A percentile compares a stretch with the other conserved stretches of the same genome.
Conservation (phyloP, 2,797 vertebrate genomes). For the Pagetopsis macropterus region DNA sequence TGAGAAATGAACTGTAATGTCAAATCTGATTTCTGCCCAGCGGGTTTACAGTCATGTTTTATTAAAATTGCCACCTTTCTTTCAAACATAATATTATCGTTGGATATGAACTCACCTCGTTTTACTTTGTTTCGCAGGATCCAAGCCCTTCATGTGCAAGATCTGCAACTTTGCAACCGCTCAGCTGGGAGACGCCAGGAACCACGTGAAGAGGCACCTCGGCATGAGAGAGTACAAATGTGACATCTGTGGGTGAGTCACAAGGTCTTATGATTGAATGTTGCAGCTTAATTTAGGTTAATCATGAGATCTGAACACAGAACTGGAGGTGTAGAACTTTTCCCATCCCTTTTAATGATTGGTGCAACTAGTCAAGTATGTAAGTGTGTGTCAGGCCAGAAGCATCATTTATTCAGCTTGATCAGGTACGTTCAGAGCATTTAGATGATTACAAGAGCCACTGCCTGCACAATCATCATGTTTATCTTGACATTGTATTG, state of each 20-base stretch:
- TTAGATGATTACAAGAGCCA: not conserved
- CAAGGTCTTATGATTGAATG: not conserved
- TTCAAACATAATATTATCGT: constrained; percentile 34
- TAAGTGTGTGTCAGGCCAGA: not conserved
- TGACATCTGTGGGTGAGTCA: constrained; percentile 98
- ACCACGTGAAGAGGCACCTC: constrained; percentile 99
- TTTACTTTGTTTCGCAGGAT: constrained; percentile 84
- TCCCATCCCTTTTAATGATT: not conserved
- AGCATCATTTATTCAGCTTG: not conserved
- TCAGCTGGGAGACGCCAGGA: constrained; percentile 98
- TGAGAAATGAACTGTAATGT: constrained; percentile 50
- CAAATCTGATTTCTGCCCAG: constrained; percentile 47
- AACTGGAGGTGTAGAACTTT: not conserved
- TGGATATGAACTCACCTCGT: constrained; percentile 27
- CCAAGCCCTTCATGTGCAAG: constrained; percentile 99
- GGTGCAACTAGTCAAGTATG: not conserved
- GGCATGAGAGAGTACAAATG: constrained; percentile 99
- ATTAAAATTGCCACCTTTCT: constrained; percentile 44
- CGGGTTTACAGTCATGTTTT: constrained; percentile 39
- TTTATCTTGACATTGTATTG: constrained; percentile 12
- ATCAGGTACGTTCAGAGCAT: constrained; percentile 1
- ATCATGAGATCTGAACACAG: not conserved
- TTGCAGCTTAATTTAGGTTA: not conserved
- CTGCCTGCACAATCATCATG: not conserved
- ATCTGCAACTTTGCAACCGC: constrained; percentile 99